phyloP scores from a whole-genome alignment of 2,888 invertebrate species.

The Bimastos eiseni region DNA sequence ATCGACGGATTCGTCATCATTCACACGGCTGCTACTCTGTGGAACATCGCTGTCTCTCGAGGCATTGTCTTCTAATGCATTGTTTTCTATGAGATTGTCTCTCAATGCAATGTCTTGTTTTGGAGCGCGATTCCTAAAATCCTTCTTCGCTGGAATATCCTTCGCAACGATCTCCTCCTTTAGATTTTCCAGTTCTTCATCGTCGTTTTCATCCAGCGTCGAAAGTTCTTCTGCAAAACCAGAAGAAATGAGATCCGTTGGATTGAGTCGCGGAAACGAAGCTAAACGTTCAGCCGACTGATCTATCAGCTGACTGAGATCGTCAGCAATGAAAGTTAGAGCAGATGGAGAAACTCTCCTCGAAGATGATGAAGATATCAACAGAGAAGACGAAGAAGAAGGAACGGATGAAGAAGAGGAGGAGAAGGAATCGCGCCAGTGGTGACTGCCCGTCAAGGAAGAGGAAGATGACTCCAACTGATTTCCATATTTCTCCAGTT shows the following conservation, averaged over 20 bases:
- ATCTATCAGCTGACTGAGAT: too few species aligned
- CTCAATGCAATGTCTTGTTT: not conserved
- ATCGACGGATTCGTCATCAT: not conserved
- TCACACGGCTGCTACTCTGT: not conserved
- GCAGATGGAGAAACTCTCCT: not conserved
- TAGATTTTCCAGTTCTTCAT: not conserved
- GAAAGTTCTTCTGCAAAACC: not conserved
- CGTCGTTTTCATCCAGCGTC: not conserved
- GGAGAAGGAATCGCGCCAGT: not conserved
- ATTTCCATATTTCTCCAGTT: not conserved
- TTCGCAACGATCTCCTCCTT: not conserved
- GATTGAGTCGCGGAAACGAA: not conserved
- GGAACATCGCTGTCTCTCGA: too few species aligned
- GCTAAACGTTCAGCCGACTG: too few species aligned
- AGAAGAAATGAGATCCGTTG: not conserved
- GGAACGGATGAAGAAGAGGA: not conserved
- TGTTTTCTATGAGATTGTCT: too few species aligned
- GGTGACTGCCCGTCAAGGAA: not conserved
- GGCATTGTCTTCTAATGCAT: too few species aligned
- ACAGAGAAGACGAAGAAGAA: not conserved
- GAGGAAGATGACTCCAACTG: not conserved
- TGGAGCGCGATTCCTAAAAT: not conserved
- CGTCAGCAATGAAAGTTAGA: not conserved
- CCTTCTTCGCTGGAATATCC: not conserved
- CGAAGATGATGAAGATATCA: not conserved